Percentiles rank a stretch among this genome's conserved stretches.
Evolutionary conservation across 2,113 vertebrate species (phyloP).

Genomic region (Oreotragus oreotragus): DNA sequence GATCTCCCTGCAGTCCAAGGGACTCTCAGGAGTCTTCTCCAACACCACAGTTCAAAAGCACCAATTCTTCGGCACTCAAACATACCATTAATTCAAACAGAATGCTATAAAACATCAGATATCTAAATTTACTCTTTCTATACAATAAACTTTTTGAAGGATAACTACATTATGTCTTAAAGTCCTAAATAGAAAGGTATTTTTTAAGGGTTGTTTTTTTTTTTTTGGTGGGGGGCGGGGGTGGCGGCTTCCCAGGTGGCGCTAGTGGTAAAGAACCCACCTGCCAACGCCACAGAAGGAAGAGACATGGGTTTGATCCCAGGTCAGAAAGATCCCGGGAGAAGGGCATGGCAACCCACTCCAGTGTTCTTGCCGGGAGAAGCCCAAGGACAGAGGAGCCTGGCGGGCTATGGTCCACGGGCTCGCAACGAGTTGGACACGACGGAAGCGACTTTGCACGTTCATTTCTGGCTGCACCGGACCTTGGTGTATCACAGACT

Average conservation of each 20-base stretch:
- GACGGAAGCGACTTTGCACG: neutral
- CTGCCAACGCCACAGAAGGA: neutral
- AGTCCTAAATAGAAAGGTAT: neutral
- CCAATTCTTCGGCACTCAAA: no score
- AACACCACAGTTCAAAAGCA: no score
- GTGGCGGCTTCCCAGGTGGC: neutral
- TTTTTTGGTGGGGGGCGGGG: no score
- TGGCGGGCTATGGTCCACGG: rapidly evolving
- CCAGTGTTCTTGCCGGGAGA: neutral
- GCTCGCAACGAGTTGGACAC: neutral
- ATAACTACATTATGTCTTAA: neutral
- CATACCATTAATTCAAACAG: neutral
- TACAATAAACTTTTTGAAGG: neutral
- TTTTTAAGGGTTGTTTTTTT: no score
- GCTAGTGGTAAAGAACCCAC: neutral
- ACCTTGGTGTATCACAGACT: rapidly evolving
- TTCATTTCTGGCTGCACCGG: neutral
- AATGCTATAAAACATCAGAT: neutral
- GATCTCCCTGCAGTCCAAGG: no score
- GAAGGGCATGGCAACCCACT: neutral
- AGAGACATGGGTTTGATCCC: neutral
- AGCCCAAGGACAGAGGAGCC: neutral
- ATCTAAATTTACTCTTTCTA: neutral
- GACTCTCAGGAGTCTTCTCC: no score
- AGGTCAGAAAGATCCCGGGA: neutral